phyloP scores from a whole-genome alignment of 2,797 vertebrate species.

The Euphonia xanthogaster region DNA sequence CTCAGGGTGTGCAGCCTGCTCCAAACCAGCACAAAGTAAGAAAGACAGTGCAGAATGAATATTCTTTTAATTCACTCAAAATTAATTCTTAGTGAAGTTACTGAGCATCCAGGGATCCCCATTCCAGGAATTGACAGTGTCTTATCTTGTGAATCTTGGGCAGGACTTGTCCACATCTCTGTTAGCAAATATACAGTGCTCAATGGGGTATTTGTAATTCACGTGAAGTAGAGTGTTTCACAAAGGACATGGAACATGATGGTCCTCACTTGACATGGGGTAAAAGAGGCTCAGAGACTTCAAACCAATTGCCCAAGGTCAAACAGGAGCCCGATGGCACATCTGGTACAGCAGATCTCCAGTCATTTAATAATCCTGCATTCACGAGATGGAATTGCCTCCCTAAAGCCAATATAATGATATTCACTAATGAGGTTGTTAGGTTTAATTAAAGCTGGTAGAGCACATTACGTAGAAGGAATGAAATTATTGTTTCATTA shows the following conservation, averaged over 20 bases:
- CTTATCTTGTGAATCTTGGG: background rate
- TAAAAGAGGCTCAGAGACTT: background rate
- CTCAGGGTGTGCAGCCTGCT: background rate
- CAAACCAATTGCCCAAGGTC: background rate
- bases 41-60: background rate
- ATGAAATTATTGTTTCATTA: conserved; percentile 59
- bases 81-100: background rate
- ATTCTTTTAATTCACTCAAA: background rate
- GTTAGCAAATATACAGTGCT: background rate
- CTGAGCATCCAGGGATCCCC: background rate
- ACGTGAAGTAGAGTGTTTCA: background rate
- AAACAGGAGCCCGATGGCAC: background rate
- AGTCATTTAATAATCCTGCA: background rate
- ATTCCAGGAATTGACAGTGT: background rate
- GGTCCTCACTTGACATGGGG: background rate
- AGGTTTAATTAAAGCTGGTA: conserved; percentile 54
- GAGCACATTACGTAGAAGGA: background rate
- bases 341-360: background rate
- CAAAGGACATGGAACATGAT: background rate
- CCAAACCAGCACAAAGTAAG: background rate
- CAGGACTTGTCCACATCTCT: background rate
- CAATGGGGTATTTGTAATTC: background rate
- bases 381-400: background rate
- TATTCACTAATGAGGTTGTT: conserved; percentile 51
- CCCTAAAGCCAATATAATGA: conserved; percentile 34